phyloP scores from a whole-genome alignment of 2,797 vertebrate genomes.

The Gallinago stenura region DNA sequence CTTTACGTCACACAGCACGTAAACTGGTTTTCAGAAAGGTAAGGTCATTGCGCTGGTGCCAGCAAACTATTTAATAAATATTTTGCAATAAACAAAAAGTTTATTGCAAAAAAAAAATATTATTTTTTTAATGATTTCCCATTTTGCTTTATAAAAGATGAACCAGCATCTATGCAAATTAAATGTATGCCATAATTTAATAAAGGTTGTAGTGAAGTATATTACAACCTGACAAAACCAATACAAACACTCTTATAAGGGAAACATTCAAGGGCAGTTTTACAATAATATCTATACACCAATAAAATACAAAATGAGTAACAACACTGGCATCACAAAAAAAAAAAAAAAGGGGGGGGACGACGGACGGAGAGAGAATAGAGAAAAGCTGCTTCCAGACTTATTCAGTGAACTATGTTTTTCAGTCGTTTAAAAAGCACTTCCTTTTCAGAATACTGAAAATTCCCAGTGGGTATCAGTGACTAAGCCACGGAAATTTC shows the following conservation, averaged over 20 bases:
- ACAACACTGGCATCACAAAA: neutral
- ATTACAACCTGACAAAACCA: neutral
- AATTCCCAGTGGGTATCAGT: slow-evolving; percentile 6
- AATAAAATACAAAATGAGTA: neutral
- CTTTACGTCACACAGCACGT: neutral
- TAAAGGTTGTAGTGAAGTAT: neutral
- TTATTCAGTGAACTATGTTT: neutral
- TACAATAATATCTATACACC: neutral
- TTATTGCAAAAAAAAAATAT: neutral
- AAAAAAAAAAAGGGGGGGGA: accelerated
- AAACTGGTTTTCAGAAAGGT: neutral
- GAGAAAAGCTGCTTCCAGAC: neutral
- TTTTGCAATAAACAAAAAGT: neutral
- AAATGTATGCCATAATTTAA: neutral
- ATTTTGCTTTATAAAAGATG: neutral
- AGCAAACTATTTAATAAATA: neutral
- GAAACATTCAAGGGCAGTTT: neutral
- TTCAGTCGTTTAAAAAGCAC: slow-evolving; percentile 5
- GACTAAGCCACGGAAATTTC: slow-evolving; percentile 10
- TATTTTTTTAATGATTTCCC: neutral
- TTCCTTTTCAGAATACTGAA: slow-evolving; percentile 18
- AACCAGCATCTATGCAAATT: accelerated
- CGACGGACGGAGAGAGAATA: neutral
- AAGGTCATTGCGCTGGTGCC: neutral
- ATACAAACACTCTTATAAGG: neutral